Evolutionary conservation across 1,140 invertebrate species (phyloP), one percentile per base, ranked within the genome.

Genomic region (Sminthurides bifidus): DNA sequence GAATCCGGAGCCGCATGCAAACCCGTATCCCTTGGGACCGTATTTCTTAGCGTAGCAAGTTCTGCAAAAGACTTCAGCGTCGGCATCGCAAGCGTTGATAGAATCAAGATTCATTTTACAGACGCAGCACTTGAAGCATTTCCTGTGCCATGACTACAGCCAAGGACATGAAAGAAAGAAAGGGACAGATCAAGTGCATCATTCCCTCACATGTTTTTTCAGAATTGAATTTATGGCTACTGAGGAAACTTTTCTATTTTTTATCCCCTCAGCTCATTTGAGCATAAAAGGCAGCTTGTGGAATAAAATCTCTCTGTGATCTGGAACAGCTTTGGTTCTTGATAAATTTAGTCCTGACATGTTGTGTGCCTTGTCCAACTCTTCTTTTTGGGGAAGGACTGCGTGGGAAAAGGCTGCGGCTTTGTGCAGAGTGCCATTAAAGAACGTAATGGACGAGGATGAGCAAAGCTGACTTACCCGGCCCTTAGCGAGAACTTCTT

Each of bases 31-130:
- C 30, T 54, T 54, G 17, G 56, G 89, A 69, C 90, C 90, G 83
- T 87, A 94, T 69, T 90, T 87, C 72, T 91, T 91, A 46, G 82
- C 84, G 69, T 92, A 91, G 72, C 87, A 92, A 61, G 85, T 87
- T 70, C 87, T 92, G 74, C 91, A 97, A 73, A 92, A 96, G 43
- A 97, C 82, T 61, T 93, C 85, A 58, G 76, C 78, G 66, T 92
- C 85, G 29, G 89, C 87, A 68, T 91, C 88, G 68, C 89, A 90
- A 61, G 89, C 90, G 63, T 87, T 87, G 67, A 91, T 91, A 19
- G 91, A 95, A 69, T 94, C 90, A 46, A 95, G 76, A 21, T 85
- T 87, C 68, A 90, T 90, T 64, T 81, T 85, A 72, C 93, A 97
- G 64, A 89, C 86, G 70, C 91, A 90, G 97, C 73, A 92, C 90